Base-by-base conservation (phyloP, 2,797 vertebrate genomes). In the Pseudopleuronectes americanus region DNA sequence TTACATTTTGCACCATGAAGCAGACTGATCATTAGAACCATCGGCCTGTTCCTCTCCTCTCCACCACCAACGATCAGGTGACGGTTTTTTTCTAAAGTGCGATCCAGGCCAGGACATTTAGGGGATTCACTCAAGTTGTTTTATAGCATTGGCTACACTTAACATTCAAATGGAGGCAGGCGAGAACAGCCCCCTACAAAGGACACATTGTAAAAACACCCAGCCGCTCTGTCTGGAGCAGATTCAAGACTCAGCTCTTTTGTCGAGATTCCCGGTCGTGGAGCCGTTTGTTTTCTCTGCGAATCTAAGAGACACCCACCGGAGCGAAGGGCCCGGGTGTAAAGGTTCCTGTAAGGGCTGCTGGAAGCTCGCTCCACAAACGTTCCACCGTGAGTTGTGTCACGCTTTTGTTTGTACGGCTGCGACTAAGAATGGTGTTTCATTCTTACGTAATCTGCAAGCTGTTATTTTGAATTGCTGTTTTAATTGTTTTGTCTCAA, bases 1-100 rank as follows among this genome's bases (percentile, higher is more conserved):
- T 13, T 62, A 26, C 63, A n/a, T 71, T 56, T 47, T 8, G 22
- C 2, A 6, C 22, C 5, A 2, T 14, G 64, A 66, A 79, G 62
- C 56, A 65, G 64, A 54, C 62, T 47, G 48, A 67, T 51, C 47
- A 62, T 33, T 31, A 41, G 47, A 56, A 56, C 36, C 12, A 8
- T 43, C 41, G 8, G 17, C 19, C 19, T 21, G 3, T 8, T 19
- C 17, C 47, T 48, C 19, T 6, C 8, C 6, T 9, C 3, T 48
- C n/a, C 47, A 6, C 5, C 9, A 52, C 16, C 23, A 13, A 4
- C 36, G 53, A 28, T 76, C 55, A 17, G 28, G 22, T 41, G 26
- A 67, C 41, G 6, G 16, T 24, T 56, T 55, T 55, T 56, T 47
- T 6, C 47, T 41, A 17, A 59, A 48, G 8, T 0, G 1, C 21